Evolutionary conservation across 1,140 invertebrate species (phyloP).

Genomic region (Trichonephila clavipes): DNA sequence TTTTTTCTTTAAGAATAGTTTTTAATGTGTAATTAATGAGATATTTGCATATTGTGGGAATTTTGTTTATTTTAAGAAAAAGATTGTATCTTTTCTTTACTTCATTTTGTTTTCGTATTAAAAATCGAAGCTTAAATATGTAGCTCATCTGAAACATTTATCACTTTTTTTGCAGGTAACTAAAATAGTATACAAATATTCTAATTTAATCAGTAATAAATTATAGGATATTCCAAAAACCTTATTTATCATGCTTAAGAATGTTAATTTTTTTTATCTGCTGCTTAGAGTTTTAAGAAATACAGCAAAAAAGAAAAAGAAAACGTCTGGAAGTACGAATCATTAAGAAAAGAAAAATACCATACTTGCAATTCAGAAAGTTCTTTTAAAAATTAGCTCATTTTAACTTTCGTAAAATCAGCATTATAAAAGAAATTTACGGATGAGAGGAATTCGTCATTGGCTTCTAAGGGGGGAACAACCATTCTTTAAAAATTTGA

Average conservation of each 20-base stretch:
- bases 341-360: neutral
- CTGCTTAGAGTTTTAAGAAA: neutral
- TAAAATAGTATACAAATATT: neutral
- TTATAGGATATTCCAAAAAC: neutral
- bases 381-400: neutral
- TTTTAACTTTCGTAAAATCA: constrained; percentile 10
- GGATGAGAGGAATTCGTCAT: neutral
- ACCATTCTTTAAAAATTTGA: neutral
- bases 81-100: too few species aligned
- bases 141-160: neutral
- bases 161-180: neutral
- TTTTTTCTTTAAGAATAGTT: too few species aligned
- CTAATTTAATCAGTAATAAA: neutral
- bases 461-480: too few species aligned
- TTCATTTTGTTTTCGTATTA: too few species aligned
- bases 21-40: too few species aligned
- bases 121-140: too few species aligned
- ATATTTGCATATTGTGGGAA: too few species aligned
- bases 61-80: too few species aligned
- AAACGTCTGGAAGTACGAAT: neutral
- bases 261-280: neutral
- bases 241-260: neutral
- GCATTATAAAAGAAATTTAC: constrained; percentile 16
- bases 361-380: neutral
- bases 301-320: neutral